Base-by-base conservation (phyloP, 2,113 vertebrate genomes). In the Melozone crissalis region DNA sequence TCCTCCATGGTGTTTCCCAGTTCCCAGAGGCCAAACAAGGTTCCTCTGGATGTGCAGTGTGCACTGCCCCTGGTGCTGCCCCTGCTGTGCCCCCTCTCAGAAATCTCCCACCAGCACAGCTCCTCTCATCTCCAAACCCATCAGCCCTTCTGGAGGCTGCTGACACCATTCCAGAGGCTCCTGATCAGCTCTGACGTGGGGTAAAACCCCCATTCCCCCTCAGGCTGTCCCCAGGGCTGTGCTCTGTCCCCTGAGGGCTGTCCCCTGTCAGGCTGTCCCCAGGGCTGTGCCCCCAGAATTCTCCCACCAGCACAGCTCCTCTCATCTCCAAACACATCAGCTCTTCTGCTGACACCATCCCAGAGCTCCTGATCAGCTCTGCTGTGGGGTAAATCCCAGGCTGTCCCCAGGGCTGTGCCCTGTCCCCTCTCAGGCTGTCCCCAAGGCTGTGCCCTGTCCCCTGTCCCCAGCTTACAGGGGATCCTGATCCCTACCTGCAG, bases 401-500 rank as follows among this genome's bases (percentile, higher is more conserved):
- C 12, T 84, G 71, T 41, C n/a, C 57, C 35, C 52, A 61, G 58
- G 21, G n/a, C 5, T 72, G 52, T 72, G 7, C 54, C 52, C 15
- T 68, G 51, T 35, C 16, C 39, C n/a, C n/a, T n/a, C n/a, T n/a
- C n/a, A 65, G 21, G n/a, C 5, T 84, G 71, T 41, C n/a, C 39
- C 39, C 39, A 39, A 39, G 21, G n/a, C 5, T 72, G 52, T 72
- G 8, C 55, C 52, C 15, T 68, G 51, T 35, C 37, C 24, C 39
- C 11, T 3, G 44, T 4, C 4, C 26, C 37, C 35, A 49, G 44
- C 20, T 27, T 24, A 39, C 39, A 39, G 39, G 39, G 39, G 39
- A 39, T 39, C 39, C 37, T 19, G 49, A 22, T 46, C n/a, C 97
- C 92, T 90, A 98, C 98, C 97, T 96, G 91, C 75, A 23, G 4